A percentile compares a stretch with the other conserved stretches of the same genome.
phyloP scores from a whole-genome alignment of 2,113 vertebrate genomes.

The Eulemur macaco region DNA sequence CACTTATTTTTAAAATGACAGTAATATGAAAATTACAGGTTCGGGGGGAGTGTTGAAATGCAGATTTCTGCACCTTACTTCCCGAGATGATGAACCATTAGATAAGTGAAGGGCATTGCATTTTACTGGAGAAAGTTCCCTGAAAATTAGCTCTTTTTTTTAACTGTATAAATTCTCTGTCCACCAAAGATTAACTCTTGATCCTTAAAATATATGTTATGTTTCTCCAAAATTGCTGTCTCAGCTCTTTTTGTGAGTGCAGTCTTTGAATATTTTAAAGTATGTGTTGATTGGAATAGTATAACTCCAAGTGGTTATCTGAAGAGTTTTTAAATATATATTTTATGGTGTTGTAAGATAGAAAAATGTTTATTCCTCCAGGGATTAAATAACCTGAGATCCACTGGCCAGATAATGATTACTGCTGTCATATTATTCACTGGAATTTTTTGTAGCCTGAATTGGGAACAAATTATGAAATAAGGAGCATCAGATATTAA shows the following conservation, averaged over 20 bases:
- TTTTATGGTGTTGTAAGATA: neutral
- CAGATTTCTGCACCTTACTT: neutral
- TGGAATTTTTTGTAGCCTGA: slow-evolving; percentile 14
- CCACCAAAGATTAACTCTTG: neutral
- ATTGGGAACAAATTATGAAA: neutral
- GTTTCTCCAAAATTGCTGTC: neutral
- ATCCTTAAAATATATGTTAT: neutral
- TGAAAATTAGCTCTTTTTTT: neutral
- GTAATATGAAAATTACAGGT: neutral
- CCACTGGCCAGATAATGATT: neutral
- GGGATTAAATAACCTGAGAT: neutral
- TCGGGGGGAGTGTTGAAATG: neutral
- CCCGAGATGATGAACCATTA: neutral
- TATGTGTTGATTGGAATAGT: neutral
- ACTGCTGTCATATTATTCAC: neutral
- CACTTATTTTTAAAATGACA: slow-evolving; percentile 26
- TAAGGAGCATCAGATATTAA: neutral
- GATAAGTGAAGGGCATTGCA: neutral
- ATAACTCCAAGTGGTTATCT: neutral
- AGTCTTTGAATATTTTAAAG: neutral
- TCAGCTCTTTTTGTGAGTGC: neutral
- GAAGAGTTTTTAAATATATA: neutral
- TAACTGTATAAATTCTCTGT: too few relatives aligned
- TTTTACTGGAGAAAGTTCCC: neutral
- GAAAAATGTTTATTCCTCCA: neutral